Base-by-base conservation (phyloP, 2,888 invertebrate genomes). In the Drosophila infuscata region DNA sequence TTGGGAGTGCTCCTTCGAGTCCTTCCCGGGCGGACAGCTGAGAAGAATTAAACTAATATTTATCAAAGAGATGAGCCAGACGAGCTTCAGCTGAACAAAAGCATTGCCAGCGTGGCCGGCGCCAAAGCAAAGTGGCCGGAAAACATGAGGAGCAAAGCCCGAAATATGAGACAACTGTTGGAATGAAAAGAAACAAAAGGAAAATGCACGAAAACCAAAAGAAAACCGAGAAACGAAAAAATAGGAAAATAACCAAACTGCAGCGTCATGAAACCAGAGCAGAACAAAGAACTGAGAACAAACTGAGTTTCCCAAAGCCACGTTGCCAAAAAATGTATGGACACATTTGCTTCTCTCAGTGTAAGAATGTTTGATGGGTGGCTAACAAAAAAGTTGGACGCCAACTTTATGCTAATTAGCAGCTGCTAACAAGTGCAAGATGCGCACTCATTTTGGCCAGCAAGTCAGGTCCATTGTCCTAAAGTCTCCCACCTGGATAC, bases 1-100 rank as follows among this genome's bases (percentile, higher is more conserved):
- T 72, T 76, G 69, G 36, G 17, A 41, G 17, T 49, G 49, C 61
- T 60, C 12, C 56, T 62, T 51, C 20, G 41, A 25, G 49, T 56
- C 58, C 35, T 25, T 25, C 20, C 20, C 20, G 36, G 38, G 25
- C 36, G 41, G 72, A n/a, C 72, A 68, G 69, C 70, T 71, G 69
- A 61, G 67, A 82, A 66, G 88, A 84, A 89, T 87, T 87, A 90
- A 89, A 82, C 88, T 76, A 90, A 88, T 89, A 90, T 88, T 90
- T 90, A 81, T 84, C 81, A 87, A 89, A 89, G 77, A 81, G 79
- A 79, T 89, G 85, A 84, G 78, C 70, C 76, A 79, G 79, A 82
- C 77, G 79, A 80, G 82, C 89, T 86, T 75, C 56, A 88, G 65
- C 65, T 70, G 81, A 90, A 89, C 90, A 88, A 88, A 89, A 75